Conservation (phyloP, 2,888 invertebrate species). For the Pharmacophagus antenor region DNA sequence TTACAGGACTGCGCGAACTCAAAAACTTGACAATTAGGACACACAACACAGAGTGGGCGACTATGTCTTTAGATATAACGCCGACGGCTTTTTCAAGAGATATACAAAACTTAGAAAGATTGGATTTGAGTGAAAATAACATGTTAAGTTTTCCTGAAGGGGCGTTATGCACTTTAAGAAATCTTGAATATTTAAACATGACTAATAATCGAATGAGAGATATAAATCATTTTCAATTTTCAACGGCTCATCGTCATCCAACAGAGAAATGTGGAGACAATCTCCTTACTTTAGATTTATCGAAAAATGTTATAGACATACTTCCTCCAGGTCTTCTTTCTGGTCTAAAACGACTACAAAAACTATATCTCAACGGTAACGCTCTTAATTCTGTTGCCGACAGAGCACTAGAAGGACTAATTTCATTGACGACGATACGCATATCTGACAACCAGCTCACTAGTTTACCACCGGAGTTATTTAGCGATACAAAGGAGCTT, state of each 20-base stretch:
- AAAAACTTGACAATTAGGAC: slow-evolving; percentile 90
- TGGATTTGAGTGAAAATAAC: slow-evolving; percentile 90
- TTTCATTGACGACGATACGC: slow-evolving; percentile 86
- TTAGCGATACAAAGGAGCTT: slow-evolving; percentile 88
- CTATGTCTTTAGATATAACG: slow-evolving; percentile 88
- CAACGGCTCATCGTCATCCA: slow-evolving; percentile 78
- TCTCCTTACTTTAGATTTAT: slow-evolving; percentile 86
- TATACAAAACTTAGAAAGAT: slow-evolving; percentile 85
- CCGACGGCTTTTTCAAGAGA: slow-evolving; percentile 88
- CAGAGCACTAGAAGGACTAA: slow-evolving; percentile 88
- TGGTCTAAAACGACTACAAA: slow-evolving; percentile 85
- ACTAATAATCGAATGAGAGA: slow-evolving; percentile 90
- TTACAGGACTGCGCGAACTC: slow-evolving; percentile 88
- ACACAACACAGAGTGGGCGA: slow-evolving; percentile 91
- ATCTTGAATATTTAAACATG: slow-evolving; percentile 88
- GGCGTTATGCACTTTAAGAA: slow-evolving; percentile 87
- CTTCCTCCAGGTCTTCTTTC: slow-evolving; percentile 87
- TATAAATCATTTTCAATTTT: slow-evolving; percentile 86
- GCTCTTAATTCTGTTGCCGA: slow-evolving; percentile 88
- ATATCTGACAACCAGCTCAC: slow-evolving; percentile 90
- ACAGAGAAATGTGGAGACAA: slow-evolving; percentile 86
- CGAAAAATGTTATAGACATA: slow-evolving; percentile 88
- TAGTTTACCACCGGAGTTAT: slow-evolving; percentile 90
- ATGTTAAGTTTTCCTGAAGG: slow-evolving; percentile 90
- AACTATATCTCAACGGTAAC: slow-evolving; percentile 88